phyloP scores from a whole-genome alignment of 2,797 vertebrate species.

The Aselliscus stoliczkanus region DNA sequence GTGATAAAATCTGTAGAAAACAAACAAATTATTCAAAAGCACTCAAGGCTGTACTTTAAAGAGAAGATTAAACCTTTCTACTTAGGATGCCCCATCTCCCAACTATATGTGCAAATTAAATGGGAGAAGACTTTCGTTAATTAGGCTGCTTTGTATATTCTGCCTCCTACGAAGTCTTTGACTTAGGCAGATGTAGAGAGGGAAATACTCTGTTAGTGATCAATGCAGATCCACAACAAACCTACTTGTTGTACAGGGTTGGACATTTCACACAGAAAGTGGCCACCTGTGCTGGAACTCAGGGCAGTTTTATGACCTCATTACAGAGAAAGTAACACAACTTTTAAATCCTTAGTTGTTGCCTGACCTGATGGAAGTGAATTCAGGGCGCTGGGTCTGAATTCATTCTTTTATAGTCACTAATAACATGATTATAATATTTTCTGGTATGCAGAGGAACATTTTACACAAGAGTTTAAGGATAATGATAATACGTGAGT shows the following conservation, averaged over 20 bases:
- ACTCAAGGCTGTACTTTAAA: neutral
- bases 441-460: neutral
- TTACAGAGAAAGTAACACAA: slow-evolving; percentile 34
- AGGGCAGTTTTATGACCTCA: slow-evolving; percentile 61
- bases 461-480: neutral
- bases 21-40: neutral
- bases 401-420: neutral
- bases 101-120: neutral
- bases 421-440: neutral
- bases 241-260: slow-evolving; percentile 25
- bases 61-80: neutral
- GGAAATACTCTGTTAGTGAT: neutral
- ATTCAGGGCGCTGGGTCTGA: neutral
- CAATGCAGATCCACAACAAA: neutral
- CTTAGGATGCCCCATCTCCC: neutral
- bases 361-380: slow-evolving; percentile 6
- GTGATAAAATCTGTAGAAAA: neutral
- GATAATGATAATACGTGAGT: neutral
- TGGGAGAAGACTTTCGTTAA: neutral
- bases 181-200: neutral
- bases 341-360: slow-evolving; percentile 21
- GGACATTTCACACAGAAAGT: neutral
- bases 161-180: neutral
- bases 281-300: slow-evolving; percentile 55
- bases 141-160: neutral